A percentile compares a stretch with the other conserved stretches of the same genome.
Evolutionary conservation across 2,888 invertebrate genomes (phyloP).

Genomic region (Koerneria pararmatus): DNA sequence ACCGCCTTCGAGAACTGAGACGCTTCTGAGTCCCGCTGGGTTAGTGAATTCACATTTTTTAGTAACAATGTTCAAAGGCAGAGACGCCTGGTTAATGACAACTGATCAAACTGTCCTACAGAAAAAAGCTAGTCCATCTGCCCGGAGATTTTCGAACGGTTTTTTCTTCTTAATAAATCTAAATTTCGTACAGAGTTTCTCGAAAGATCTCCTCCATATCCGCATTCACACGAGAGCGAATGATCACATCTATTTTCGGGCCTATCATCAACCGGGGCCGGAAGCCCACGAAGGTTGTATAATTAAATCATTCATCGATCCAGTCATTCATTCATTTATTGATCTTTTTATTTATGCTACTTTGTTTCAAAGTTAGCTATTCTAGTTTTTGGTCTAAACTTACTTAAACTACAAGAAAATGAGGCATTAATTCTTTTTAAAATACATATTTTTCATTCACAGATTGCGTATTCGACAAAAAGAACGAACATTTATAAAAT

Average conservation of each 20-base stretch:
- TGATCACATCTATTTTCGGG: conserved; percentile 40
- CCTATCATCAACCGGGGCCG: conserved; percentile 39
- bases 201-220: conserved; percentile 47
- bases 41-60: conserved; percentile 11
- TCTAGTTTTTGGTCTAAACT: too few relatives aligned
- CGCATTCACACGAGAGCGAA: conserved; percentile 37
- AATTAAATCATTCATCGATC: too few relatives aligned
- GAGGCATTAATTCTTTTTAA: too few relatives aligned
- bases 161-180: conserved; percentile 3
- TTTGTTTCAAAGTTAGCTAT: too few relatives aligned
- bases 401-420: too few relatives aligned
- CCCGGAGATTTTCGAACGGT: neutral
- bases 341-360: too few relatives aligned
- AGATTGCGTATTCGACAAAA: too few relatives aligned
- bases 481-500: too few relatives aligned
- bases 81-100: neutral
- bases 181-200: conserved; percentile 32
- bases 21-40: conserved; percentile 33
- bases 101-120: neutral
- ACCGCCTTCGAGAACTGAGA: conserved; percentile 29
- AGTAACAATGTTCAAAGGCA: neutral
- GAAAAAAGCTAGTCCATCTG: neutral
- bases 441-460: too few relatives aligned
- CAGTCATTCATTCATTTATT: too few relatives aligned
- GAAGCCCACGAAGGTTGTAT: conserved; percentile 39